phyloP scores from a whole-genome alignment of 2,888 invertebrate species.

The Perizoma affinitatum region DNA sequence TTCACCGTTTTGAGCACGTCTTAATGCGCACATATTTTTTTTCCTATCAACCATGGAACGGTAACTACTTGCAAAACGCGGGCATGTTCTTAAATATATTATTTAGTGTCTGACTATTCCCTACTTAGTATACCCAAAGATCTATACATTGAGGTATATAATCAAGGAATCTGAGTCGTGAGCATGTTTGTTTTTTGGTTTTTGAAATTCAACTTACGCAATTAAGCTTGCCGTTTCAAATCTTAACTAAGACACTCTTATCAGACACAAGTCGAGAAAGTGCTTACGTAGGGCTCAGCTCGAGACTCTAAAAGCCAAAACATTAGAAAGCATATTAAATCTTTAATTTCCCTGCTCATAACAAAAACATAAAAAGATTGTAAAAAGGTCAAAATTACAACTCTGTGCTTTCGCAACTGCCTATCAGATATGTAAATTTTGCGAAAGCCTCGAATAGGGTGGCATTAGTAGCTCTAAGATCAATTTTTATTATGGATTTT shows the following conservation, averaged over 20 bases:
- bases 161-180: too few relatives aligned
- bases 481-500: conserved; percentile 55
- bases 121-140: too few relatives aligned
- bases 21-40: too few relatives aligned
- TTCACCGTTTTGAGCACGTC: too few relatives aligned
- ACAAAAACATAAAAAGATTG: conserved; percentile 41
- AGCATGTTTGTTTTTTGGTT: too few relatives aligned
- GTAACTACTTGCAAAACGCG: too few relatives aligned
- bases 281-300: conserved; percentile 25
- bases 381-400: conserved; percentile 61
- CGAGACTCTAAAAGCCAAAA: conserved; percentile 44
- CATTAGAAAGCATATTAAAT: conserved; percentile 68
- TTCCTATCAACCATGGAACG: too few relatives aligned
- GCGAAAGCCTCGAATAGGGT: conserved; percentile 56
- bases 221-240: conserved; percentile 17
- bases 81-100: too few relatives aligned
- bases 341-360: conserved; percentile 59
- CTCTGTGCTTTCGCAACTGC: conserved; percentile 61
- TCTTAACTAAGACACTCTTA: conserved; percentile 13
- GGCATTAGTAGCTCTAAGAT: conserved; percentile 67
- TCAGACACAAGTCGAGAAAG: conserved; percentile 21
- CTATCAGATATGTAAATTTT: conserved; percentile 80
- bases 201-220: conserved; percentile 4
- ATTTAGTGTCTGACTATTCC: too few relatives aligned
- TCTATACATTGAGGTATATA: too few relatives aligned